Percentiles rank a stretch among this genome's conserved stretches.
phyloP scores from a whole-genome alignment of 2,888 invertebrate genomes.

The Torymus tubicola region DNA sequence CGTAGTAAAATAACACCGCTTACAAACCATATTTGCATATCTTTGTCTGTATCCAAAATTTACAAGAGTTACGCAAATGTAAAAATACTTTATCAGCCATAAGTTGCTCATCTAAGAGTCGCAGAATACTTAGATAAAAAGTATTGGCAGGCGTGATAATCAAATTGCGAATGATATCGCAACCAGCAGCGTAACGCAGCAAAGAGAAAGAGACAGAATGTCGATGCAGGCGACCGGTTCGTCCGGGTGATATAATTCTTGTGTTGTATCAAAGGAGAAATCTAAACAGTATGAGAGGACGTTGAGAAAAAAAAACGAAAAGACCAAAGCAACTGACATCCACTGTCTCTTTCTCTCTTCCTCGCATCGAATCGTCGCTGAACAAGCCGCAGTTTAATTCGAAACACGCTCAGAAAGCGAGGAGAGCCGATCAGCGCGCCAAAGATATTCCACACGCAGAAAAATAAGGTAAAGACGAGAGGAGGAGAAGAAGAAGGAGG shows the following conservation, averaged over 20 bases:
- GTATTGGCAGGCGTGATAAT: constrained; percentile 35
- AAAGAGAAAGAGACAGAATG: background rate
- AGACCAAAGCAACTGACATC: constrained; percentile 13
- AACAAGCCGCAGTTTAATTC: constrained; percentile 48
- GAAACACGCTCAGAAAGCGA: constrained; percentile 39
- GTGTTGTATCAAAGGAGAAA: constrained; percentile 46
- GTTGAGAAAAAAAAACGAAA: constrained; percentile 14
- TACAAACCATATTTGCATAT: background rate
- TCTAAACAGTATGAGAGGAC: constrained; percentile 43
- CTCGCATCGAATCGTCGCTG: constrained; percentile 4
- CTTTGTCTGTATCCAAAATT: background rate
- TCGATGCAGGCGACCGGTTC: constrained; percentile 26
- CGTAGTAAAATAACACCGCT: background rate
- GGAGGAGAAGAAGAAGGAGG: background rate
- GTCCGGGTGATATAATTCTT: constrained; percentile 25
- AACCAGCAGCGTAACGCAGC: too few relatives aligned
- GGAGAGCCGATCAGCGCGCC: constrained; percentile 14
- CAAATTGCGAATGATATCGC: constrained; percentile 42
- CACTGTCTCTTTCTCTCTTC: background rate
- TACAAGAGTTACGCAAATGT: background rate
- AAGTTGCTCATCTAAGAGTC: too few relatives aligned
- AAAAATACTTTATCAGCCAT: background rate
- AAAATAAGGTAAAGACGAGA: constrained; percentile 43
- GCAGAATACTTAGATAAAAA: background rate
- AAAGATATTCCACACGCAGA: constrained; percentile 25